phyloP scores from a whole-genome alignment of 1,140 invertebrate species.

The Drosophila eugracilis region DNA sequence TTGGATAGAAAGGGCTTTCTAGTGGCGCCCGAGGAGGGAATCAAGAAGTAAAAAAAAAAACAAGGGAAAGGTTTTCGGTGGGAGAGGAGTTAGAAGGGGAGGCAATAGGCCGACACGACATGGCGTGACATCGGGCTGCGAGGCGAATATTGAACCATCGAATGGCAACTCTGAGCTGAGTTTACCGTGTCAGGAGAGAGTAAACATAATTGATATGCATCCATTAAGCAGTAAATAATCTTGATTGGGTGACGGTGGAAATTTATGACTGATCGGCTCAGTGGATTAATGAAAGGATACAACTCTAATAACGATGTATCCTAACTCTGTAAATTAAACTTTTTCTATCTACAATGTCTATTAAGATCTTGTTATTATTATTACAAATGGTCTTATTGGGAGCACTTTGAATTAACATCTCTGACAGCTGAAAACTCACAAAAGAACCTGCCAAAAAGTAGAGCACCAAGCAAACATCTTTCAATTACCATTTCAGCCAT shows the following conservation, averaged over 20 bases:
- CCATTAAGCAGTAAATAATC: slow-evolving; percentile 42
- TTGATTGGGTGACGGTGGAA: slow-evolving; percentile 28
- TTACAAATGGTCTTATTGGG: too few species aligned
- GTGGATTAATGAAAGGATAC: neutral
- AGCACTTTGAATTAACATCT: neutral
- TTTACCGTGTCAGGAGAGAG: slow-evolving; percentile 48
- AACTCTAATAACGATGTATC: too few species aligned
- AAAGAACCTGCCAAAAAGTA: neutral
- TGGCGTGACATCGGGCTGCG: slow-evolving; percentile 36
- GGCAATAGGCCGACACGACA: slow-evolving; percentile 23
- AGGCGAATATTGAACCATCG: slow-evolving; percentile 40
- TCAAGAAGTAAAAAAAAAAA: neutral
- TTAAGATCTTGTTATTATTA: too few species aligned
- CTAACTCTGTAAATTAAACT: too few species aligned
- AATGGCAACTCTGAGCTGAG: slow-evolving; percentile 32
- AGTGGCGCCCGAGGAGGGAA: slow-evolving; percentile 20
- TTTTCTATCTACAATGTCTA: too few species aligned
- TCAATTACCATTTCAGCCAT: neutral
- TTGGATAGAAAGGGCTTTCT: slow-evolving; percentile 64
- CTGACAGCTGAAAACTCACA: neutral
- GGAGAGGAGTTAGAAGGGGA: neutral
- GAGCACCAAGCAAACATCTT: slow-evolving; percentile 3
- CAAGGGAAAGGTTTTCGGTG: slow-evolving; percentile 13
- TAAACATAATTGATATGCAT: slow-evolving; percentile 52
- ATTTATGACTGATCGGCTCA: slow-evolving; percentile 4